These are phyloP conservation scores for Eptesicus fuscus DNA, from an alignment of 2,113 vertebrate species.

Conservation along the genomic window DNA sequence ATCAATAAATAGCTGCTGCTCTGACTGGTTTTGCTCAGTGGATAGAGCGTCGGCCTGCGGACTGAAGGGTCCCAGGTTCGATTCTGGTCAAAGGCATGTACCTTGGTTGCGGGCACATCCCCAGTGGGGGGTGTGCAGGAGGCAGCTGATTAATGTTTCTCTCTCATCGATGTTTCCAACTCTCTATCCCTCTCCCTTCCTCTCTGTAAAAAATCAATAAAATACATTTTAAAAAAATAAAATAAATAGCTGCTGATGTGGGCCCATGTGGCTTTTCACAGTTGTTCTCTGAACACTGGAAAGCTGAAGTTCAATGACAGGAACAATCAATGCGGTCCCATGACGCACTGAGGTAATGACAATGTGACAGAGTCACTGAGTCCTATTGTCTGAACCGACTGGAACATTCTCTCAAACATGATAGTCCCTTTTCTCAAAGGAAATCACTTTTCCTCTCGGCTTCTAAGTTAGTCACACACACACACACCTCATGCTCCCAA, in stretches of 20 bases:
- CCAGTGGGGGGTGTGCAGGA: too few species aligned
- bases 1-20: not conserved
- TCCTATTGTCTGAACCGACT: not conserved
- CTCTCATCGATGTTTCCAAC: too few species aligned
- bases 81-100: too few species aligned
- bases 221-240: too few species aligned
- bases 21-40: too few species aligned
- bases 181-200: too few species aligned
- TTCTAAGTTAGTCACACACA: slow-evolving; percentile 57
- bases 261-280: not conserved
- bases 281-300: not conserved
- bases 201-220: too few species aligned
- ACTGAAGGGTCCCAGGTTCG: too few species aligned
- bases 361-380: not conserved
- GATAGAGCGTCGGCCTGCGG: too few species aligned
- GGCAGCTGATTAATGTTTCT: too few species aligned
- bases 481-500: slow-evolving; percentile 26
- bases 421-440: slow-evolving; percentile 48
- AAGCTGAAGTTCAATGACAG: not conserved
- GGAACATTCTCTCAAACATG: slow-evolving; percentile 16
- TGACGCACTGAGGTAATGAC: not conserved
- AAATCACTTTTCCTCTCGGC: slow-evolving; percentile 45
- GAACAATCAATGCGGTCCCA: not conserved
- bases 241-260: not conserved
- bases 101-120: too few species aligned